phyloP scores from a whole-genome alignment of 2,888 invertebrate species.

The Apomyelois bistriatella region DNA sequence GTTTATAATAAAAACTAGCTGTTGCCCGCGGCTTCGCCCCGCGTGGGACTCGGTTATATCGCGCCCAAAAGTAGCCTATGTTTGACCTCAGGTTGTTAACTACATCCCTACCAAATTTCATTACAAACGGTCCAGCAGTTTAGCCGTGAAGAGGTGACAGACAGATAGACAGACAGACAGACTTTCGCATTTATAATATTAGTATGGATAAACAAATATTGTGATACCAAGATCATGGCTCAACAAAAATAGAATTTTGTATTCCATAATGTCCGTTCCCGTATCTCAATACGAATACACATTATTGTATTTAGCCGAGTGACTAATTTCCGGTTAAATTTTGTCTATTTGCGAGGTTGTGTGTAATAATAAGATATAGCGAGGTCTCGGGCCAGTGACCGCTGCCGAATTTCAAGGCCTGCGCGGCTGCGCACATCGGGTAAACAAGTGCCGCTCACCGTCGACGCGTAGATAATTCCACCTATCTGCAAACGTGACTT shows the following conservation, averaged over 20 bases:
- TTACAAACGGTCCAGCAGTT: no score
- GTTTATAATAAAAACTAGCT: no score
- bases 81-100: no score
- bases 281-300: constrained; percentile 5
- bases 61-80: no score
- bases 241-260: not conserved
- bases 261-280: constrained; percentile 6
- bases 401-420: constrained; percentile 76
- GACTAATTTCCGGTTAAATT: constrained; percentile 48
- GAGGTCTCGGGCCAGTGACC: constrained; percentile 70
- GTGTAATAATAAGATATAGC: constrained; percentile 54
- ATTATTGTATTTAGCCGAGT: constrained; percentile 23
- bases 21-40: no score
- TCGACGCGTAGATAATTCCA: constrained; percentile 34
- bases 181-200: no score
- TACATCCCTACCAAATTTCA: no score
- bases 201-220: not conserved
- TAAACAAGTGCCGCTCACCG: constrained; percentile 63
- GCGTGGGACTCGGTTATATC: no score
- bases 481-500: constrained; percentile 14
- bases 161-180: no score
- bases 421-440: constrained; percentile 50
- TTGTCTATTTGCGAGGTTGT: constrained; percentile 40
- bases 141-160: no score
- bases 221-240: not conserved